These are phyloP conservation scores for Pomatorhinus ruficollis DNA, from an alignment of 2,113 vertebrate genomes.

Conservation along the genomic window DNA sequence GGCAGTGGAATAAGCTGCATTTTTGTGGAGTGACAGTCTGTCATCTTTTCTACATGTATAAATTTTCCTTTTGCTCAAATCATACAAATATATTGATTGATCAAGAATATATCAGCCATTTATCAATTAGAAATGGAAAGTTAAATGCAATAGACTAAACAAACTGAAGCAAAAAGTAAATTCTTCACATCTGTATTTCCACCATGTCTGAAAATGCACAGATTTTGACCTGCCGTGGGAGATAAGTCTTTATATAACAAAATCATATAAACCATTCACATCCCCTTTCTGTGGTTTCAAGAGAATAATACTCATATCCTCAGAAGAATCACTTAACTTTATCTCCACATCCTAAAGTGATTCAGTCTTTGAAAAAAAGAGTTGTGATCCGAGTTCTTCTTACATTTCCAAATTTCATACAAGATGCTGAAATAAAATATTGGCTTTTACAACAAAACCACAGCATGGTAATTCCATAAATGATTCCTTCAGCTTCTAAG, in stretches of 20 bases:
- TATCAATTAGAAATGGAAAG: background rate
- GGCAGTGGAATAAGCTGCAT: background rate
- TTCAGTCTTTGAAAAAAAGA: slow-evolving; percentile 13
- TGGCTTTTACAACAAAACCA: slow-evolving; percentile 52
- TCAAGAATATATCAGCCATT: background rate
- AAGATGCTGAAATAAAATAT: background rate
- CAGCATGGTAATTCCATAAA: background rate
- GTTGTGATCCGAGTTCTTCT: background rate
- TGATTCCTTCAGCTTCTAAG: background rate
- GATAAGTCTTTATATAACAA: background rate
- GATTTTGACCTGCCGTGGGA: background rate
- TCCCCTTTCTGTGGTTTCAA: slow-evolving; percentile 18
- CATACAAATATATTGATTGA: background rate
- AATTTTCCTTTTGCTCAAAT: background rate
- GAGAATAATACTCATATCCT: slow-evolving; percentile 44
- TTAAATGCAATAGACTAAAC: background rate
- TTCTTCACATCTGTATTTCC: background rate
- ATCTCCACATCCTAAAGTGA: slow-evolving; percentile 54
- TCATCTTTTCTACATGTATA: background rate
- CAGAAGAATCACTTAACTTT: slow-evolving; percentile 34
- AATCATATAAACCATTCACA: background rate
- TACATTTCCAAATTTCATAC: slow-evolving; percentile 34
- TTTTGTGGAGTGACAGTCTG: background rate
- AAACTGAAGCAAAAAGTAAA: background rate
- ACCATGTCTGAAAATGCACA: background rate